phyloP scores from a whole-genome alignment of 2,888 invertebrate species.

The Colostygia pectinataria region DNA sequence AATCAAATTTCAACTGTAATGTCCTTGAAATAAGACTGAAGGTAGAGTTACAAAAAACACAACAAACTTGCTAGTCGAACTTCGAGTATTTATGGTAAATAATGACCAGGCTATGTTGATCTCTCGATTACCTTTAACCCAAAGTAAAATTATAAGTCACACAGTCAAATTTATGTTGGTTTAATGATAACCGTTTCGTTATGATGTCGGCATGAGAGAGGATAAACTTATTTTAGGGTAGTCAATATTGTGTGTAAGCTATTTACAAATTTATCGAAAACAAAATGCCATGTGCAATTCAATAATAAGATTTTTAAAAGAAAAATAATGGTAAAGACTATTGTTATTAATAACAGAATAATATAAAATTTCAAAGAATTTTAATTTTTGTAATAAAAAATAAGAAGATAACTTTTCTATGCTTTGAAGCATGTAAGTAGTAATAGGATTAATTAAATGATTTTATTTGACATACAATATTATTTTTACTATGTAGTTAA shows the following conservation, averaged over 20 bases:
- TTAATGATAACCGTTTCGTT: constrained; percentile 53
- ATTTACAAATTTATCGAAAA: constrained; percentile 71
- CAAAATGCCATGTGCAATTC: constrained; percentile 66
- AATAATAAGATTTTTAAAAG: constrained; percentile 65
- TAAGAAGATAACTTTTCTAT: too few relatives aligned
- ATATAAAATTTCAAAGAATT: too few relatives aligned
- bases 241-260: constrained; percentile 60
- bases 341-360: too few relatives aligned
- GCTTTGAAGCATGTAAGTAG: too few relatives aligned
- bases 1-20: constrained; percentile 45
- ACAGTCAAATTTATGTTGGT: constrained; percentile 44
- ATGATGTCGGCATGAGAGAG: constrained; percentile 55
- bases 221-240: constrained; percentile 75
- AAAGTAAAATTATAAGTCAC: constrained; percentile 21
- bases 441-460: too few relatives aligned
- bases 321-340: constrained; percentile 43
- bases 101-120: constrained; percentile 46
- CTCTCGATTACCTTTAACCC: constrained; percentile 34
- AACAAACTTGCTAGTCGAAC: constrained; percentile 34
- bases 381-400: too few relatives aligned
- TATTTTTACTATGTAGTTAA: too few relatives aligned
- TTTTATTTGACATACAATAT: too few relatives aligned
- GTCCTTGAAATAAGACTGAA: constrained; percentile 29
- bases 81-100: constrained; percentile 66
- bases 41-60: constrained; percentile 8